Percentiles rank a stretch among this genome's conserved stretches.
These are phyloP conservation scores for Premnoplex brunnescens DNA, from an alignment of 2,797 vertebrate species.

Conservation along the genomic window DNA sequence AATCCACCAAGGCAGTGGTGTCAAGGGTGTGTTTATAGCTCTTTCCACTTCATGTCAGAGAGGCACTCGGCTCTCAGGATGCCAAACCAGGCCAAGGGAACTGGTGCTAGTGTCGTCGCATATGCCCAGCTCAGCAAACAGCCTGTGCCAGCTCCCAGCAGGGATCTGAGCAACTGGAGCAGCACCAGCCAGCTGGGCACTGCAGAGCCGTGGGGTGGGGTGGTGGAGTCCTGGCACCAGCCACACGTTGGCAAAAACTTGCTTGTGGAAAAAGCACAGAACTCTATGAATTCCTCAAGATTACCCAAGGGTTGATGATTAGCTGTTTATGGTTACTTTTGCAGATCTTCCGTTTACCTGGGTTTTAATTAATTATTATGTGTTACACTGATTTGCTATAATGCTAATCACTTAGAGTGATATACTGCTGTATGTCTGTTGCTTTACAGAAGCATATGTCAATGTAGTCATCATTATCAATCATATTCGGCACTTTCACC, in stretches of 20 bases:
- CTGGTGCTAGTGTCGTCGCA: rapidly evolving
- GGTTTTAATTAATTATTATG: not conserved
- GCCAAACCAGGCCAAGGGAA: not conserved
- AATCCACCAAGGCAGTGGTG: not conserved
- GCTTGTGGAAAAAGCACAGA: not conserved
- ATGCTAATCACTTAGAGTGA: not conserved
- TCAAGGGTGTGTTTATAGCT: not conserved
- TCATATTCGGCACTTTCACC: not conserved
- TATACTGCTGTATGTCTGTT: not conserved
- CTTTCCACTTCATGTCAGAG: not conserved
- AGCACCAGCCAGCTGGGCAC: not conserved
- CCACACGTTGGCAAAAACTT: rapidly evolving
- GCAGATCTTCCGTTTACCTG: not conserved
- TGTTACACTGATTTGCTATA: not conserved
- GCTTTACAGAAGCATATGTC: not conserved
- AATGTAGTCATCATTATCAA: not conserved
- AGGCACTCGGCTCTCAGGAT: not conserved
- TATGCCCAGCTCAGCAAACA: not conserved
- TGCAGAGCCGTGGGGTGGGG: not conserved
- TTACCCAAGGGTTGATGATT: not conserved
- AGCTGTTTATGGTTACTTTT: not conserved
- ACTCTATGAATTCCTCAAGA: not conserved
- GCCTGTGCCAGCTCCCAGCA: not conserved
- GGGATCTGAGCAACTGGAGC: not conserved
- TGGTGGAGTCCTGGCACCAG: not conserved